Percentiles rank a stretch among this genome's conserved stretches.
These are phyloP conservation scores for Catostylus mosaicus DNA, from an alignment of 30 jellyfish, hydroid and myxozoan species.

Conservation along the genomic window DNA sequence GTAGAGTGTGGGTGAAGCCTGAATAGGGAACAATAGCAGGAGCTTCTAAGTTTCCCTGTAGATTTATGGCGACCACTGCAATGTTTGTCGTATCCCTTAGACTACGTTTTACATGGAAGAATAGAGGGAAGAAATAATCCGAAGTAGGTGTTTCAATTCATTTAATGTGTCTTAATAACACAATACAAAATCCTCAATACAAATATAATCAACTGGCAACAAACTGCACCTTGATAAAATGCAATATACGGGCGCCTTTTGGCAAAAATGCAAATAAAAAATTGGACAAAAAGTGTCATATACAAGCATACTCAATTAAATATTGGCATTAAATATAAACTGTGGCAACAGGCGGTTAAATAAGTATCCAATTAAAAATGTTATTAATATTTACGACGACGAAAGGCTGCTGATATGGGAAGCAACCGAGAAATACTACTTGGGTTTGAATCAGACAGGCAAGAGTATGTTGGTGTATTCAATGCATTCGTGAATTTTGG, in stretches of 20 bases:
- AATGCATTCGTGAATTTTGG: too few species aligned
- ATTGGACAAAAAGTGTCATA: slow-evolving; percentile 17
- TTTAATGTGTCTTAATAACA: slow-evolving; percentile 1
- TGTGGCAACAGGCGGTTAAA: not conserved
- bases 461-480: too few species aligned
- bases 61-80: too few species aligned
- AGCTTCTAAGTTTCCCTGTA: too few species aligned
- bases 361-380: slow-evolving; percentile 10
- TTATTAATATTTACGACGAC: slow-evolving; percentile 8
- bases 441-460: too few species aligned
- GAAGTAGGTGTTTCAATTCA: not conserved
- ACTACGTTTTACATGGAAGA: not conserved
- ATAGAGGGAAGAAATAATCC: not conserved
- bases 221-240: not conserved
- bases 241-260: not conserved
- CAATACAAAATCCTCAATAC: slow-evolving; percentile 4
- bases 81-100: too few species aligned
- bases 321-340: slow-evolving; percentile 44
- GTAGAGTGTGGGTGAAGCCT: too few species aligned
- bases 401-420: too few species aligned
- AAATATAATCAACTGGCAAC: not conserved
- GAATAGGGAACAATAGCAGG: too few species aligned
- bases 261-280: slow-evolving; percentile 12
- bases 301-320: slow-evolving; percentile 21
- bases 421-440: too few species aligned